A percentile compares a stretch with the other conserved stretches of the same genome.
Conservation (phyloP, 1,140 invertebrate species). For the Colletes latitarsis region DNA sequence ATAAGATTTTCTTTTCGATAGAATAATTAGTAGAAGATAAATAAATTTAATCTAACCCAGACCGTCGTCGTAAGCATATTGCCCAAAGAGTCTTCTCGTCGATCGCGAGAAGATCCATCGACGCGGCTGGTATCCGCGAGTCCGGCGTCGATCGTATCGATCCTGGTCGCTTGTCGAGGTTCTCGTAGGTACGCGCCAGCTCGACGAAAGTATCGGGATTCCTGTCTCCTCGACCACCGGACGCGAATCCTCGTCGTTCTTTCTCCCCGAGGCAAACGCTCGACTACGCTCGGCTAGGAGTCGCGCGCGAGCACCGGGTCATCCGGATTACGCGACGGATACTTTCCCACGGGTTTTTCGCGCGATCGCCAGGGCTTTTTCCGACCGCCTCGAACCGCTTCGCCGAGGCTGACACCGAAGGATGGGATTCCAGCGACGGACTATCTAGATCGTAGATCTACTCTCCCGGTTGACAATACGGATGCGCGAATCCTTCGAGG, state of each 20-base stretch:
- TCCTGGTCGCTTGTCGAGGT: constrained; percentile 37
- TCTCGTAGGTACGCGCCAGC: constrained; percentile 10
- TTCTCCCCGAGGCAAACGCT: constrained; percentile 28
- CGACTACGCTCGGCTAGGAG: background rate
- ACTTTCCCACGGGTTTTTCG: constrained; percentile 67
- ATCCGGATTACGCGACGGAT: constrained; percentile 57
- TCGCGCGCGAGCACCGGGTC: constrained; percentile 45
- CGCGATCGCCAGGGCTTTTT: constrained; percentile 4
- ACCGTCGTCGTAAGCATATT: too few relatives aligned
- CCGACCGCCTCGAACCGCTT: background rate
- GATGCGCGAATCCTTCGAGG: background rate
- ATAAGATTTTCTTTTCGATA: too few relatives aligned
- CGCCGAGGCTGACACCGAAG: background rate
- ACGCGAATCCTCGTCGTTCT: constrained; percentile 48
- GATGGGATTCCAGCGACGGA: background rate
- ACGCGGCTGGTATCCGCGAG: constrained; percentile 37
- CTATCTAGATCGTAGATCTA: constrained; percentile 21
- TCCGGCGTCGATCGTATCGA: constrained; percentile 68
- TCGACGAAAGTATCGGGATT: constrained; percentile 63
- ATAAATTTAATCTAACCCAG: too few relatives aligned
- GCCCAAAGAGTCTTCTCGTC: constrained; percentile 32
- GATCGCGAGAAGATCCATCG: constrained; percentile 68
- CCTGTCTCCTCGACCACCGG: constrained; percentile 63
- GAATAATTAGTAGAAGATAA: too few relatives aligned
- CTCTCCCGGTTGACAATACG: background rate